A percentile compares a stretch with the other conserved stretches of the same genome.
Conservation (phyloP, 2,113 vertebrate species). For the Aphelocoma coerulescens region DNA sequence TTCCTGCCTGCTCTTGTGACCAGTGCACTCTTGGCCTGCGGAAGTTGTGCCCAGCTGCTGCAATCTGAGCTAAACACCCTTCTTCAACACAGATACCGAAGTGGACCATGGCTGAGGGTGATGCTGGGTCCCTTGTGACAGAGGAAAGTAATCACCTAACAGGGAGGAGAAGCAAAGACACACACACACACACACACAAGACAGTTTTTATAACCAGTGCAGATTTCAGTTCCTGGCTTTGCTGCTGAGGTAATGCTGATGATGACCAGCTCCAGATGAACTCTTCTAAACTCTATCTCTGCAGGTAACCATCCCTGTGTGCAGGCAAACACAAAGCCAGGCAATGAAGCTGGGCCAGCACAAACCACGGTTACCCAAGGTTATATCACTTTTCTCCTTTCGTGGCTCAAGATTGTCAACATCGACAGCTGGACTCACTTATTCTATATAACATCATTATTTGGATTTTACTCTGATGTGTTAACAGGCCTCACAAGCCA, state of each 20-base stretch:
- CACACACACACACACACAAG: background rate
- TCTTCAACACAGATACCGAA: background rate
- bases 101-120: background rate
- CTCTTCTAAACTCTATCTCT: background rate
- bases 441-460: background rate
- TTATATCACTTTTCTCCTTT: background rate
- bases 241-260: background rate
- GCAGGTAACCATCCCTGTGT: background rate
- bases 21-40: background rate
- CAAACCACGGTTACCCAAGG: background rate
- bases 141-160: background rate
- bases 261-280: background rate
- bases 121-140: background rate
- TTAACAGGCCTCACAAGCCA: background rate
- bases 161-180: background rate
- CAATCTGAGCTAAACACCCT: background rate
- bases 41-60: background rate
- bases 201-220: background rate
- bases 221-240: background rate
- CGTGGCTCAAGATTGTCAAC: background rate
- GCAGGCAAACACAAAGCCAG: background rate
- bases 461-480: background rate
- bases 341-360: background rate
- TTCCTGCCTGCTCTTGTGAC: background rate
- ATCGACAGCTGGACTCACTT: background rate